phyloP scores from a whole-genome alignment of 2,797 vertebrate genomes.

The Poeciliopsis presidionis region DNA sequence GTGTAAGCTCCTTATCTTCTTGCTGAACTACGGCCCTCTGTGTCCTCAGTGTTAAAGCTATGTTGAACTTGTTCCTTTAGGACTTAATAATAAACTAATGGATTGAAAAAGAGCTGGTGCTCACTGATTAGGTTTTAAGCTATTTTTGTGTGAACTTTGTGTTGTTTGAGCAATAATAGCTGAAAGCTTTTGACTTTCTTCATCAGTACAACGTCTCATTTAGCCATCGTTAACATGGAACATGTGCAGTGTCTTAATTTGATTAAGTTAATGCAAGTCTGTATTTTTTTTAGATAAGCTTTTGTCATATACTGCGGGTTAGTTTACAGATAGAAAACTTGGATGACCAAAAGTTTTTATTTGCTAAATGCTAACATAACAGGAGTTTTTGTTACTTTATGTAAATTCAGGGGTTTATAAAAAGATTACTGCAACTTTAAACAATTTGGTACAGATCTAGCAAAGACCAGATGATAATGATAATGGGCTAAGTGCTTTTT shows the following conservation, averaged over 20 bases:
- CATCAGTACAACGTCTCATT: background rate
- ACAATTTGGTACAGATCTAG: background rate
- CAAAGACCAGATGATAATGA: background rate
- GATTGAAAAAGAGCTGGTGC: background rate
- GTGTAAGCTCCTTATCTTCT: background rate
- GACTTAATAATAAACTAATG: background rate
- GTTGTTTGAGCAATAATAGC: background rate
- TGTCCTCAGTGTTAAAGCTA: background rate
- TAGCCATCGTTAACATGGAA: background rate
- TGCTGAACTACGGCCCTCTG: slow-evolving; percentile 26
- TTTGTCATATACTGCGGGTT: background rate
- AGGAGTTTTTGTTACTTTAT: background rate
- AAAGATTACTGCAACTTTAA: background rate
- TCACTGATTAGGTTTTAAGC: background rate
- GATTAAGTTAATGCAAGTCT: background rate
- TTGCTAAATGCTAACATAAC: background rate
- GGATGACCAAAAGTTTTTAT: background rate
- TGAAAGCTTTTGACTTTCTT: background rate
- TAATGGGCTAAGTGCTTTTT: background rate
- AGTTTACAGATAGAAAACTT: background rate
- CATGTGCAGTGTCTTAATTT: background rate
- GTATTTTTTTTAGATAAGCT: background rate
- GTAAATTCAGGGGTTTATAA: background rate
- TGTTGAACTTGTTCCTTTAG: background rate
- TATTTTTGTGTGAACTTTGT: background rate